Base-by-base conservation (phyloP, 2,113 vertebrate genomes). In the Isurus oxyrinchus region DNA sequence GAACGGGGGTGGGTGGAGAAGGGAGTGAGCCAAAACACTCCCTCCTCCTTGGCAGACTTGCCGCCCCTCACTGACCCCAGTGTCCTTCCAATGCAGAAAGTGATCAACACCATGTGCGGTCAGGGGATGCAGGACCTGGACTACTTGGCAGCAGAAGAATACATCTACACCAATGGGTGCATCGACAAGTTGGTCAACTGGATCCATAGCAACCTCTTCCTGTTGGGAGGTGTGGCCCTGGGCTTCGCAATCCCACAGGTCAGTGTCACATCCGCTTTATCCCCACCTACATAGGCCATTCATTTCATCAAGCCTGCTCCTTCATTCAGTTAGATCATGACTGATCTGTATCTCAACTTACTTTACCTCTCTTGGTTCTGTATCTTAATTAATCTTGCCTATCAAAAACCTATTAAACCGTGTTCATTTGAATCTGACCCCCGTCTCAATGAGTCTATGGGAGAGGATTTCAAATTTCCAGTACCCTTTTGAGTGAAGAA, bases 21-120 rank as follows among this genome's bases (percentile, higher is more conserved):
- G n/a, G 13, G 79, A 44, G 3, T 5, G 14, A 84, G n/a, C n/a
- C 11, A 19, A 81, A 84, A 84, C 79, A 44, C 31, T 2, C 35
- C 35, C n/a, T 61, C 35, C 8, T 2, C 25, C 4, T 63, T 59
- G 31, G 88, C 31, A 59, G 10, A 91, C 88, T 27, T 35, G 5
- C 44, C 7, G 10, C 59, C 55, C 61, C 27, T 27, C 59, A 63
- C 86, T 96, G 95, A 90, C 35, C 96, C 94, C 49, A 55, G 31
- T 55, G 21, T 88, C 0, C 25, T 88, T 91, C 35, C 6, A n/a
- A 23, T 94, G 23, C 97, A 99, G 99, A 96, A 31, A 0, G 98
- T 99, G n/a, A 97, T 99, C 97, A 99, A 99, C 97, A 99, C 99
- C 96, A 99, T 99, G 99, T 99, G 99, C 90, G 99, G 99, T 35